phyloP scores from a whole-genome alignment of 2,888 invertebrate genomes.

The Drosophila histrio region DNA sequence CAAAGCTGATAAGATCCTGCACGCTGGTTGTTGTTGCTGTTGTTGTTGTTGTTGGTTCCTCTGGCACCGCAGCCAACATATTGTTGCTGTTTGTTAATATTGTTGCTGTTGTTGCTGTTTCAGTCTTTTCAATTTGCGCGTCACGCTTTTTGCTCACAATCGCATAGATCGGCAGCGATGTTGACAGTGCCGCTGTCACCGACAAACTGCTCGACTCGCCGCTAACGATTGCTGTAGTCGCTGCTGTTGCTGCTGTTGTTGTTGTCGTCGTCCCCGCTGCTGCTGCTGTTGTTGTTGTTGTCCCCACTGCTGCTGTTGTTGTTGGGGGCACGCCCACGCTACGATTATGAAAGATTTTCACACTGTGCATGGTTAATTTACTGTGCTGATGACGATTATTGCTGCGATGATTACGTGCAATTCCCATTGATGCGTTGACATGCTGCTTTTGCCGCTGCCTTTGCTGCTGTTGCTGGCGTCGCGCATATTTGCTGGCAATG shows the following conservation, averaged over 20 bases:
- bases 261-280: slow-evolving; percentile 19
- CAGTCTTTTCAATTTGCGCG: slow-evolving; percentile 50
- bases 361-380: slow-evolving; percentile 83
- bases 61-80: slow-evolving; percentile 55
- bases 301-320: slow-evolving; percentile 12
- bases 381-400: slow-evolving; percentile 68
- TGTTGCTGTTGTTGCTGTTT: slow-evolving; percentile 23
- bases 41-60: slow-evolving; percentile 34
- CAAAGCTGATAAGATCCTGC: slow-evolving; percentile 82
- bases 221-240: slow-evolving; percentile 42
- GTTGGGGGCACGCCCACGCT: slow-evolving; percentile 45
- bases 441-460: slow-evolving; percentile 65
- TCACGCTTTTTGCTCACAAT: slow-evolving; percentile 77
- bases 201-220: slow-evolving; percentile 58
- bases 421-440: slow-evolving; percentile 68
- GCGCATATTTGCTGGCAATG: slow-evolving; percentile 82
- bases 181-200: slow-evolving; percentile 72
- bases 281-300: slow-evolving; percentile 2
- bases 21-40: slow-evolving; percentile 20
- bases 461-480: slow-evolving; percentile 71
- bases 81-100: slow-evolving; percentile 23
- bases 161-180: slow-evolving; percentile 78
- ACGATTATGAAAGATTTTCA: slow-evolving; percentile 83
- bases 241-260: slow-evolving; percentile 11
- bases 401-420: slow-evolving; percentile 75